phyloP scores from a whole-genome alignment of 2,797 vertebrate species.

The Crax fasciolata region DNA sequence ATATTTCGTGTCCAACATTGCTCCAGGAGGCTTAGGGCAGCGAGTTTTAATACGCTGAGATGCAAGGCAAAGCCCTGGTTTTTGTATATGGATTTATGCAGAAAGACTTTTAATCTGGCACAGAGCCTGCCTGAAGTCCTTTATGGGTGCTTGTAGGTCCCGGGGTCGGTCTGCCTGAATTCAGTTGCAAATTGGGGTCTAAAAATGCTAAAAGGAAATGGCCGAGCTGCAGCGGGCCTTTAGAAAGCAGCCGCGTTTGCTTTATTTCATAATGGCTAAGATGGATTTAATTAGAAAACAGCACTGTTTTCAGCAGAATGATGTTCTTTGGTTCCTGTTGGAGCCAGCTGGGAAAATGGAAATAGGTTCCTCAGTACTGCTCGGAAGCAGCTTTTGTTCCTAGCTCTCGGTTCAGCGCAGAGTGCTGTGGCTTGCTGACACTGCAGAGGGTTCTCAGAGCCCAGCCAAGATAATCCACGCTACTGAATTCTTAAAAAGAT shows the following conservation, averaged over 20 bases:
- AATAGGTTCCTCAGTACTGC: background rate
- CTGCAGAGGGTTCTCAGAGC: slow-evolving; percentile 7
- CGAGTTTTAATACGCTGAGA: background rate
- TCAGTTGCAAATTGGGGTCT: background rate
- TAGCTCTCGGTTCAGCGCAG: rapidly evolving
- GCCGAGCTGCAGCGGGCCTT: background rate
- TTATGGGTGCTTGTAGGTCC: background rate
- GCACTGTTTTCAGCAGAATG: slow-evolving; percentile 32
- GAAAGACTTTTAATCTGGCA: background rate
- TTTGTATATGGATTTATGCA: background rate
- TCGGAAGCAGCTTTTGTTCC: background rate
- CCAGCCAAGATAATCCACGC: background rate
- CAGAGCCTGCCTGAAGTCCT: background rate
- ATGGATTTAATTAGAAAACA: slow-evolving; percentile 42
- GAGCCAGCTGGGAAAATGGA: background rate
- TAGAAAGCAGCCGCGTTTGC: background rate
- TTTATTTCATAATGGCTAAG: background rate
- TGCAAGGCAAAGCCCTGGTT: background rate
- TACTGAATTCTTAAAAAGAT: background rate
- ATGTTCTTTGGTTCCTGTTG: slow-evolving; percentile 40
- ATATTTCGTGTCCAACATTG: background rate
- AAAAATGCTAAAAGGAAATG: background rate
- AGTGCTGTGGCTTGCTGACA: background rate
- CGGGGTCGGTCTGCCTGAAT: background rate
- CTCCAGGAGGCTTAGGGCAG: background rate